Evolutionary conservation across 2,888 invertebrate genomes (phyloP), one percentile per base, ranked within the genome.

Genomic region (Gasteruption jaculator): DNA sequence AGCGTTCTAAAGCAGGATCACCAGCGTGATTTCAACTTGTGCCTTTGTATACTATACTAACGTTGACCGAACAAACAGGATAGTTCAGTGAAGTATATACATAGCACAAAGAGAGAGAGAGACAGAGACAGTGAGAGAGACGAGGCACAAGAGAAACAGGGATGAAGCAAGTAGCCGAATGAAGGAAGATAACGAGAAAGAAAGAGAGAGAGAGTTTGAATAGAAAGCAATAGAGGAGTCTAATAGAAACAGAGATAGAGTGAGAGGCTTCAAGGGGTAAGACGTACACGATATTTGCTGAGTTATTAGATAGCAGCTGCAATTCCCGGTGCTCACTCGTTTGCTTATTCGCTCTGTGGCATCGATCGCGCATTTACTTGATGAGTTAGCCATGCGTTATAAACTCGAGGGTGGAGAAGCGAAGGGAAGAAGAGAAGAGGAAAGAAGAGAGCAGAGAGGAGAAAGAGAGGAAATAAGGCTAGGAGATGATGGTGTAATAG

Each of bases 321-420:
- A 56, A 61, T 60, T 58, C 57, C 53, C 54, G 42, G 52, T 48
- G 53, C 50, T 49, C 44, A n/a, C n/a, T n/a, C n/a, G n/a, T n/a
- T n/a, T n/a, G n/a, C n/a, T n/a, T n/a, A n/a, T n/a, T n/a, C n/a
- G 34, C 40, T 45, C 46, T 42, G 48, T 39, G 33, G 38, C 58
- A 61, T 63, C 58, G 59, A 63, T 60, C 58, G 57, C 52, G 45
- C 62, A 60, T 63, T 61, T 57, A 56, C 63, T 53, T 59, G 63
- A 65, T 63, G 62, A 63, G 60, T 60, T 56, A 57, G 38, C 56
- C 57, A 54, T 61, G 57, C 61, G 63, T 63, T 65, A 63, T 61
- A 57, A 61, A 63, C 57, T 49, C 41, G 37, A 43, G 40, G 16
- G 35, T 11, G 20, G 10, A 12, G 15, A 20, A 38, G 20, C 25